These are phyloP conservation scores for Squalus acanthias DNA, from an alignment of 2,797 vertebrate species.

Conservation along the genomic window DNA sequence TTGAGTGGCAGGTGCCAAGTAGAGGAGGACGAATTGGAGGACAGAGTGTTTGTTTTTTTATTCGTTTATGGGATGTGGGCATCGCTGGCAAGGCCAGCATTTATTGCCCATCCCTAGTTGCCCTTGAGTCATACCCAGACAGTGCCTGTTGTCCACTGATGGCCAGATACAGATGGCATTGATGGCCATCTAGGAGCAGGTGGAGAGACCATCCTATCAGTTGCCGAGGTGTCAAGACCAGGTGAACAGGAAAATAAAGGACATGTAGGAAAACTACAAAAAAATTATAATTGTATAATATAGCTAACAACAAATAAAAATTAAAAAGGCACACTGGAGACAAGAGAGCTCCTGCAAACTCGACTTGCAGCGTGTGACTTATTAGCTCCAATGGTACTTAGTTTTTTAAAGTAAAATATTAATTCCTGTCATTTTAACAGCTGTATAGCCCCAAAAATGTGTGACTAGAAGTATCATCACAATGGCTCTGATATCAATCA, in stretches of 20 bases:
- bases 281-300: not conserved
- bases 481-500: not conserved
- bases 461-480: not conserved
- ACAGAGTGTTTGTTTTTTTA: no score
- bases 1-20: not conserved
- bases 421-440: not conserved
- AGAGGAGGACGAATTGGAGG: not conserved
- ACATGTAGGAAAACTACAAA: not conserved
- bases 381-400: not conserved
- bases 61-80: no score
- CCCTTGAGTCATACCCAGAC: no score
- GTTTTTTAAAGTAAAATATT: not conserved
- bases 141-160: no score
- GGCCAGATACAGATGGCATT: no score
- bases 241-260: not conserved
- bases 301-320: not conserved
- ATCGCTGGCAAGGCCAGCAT: no score
- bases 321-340: not conserved
- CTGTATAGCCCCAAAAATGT: not conserved
- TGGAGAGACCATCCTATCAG: not conserved
- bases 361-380: not conserved
- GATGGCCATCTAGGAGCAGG: not conserved
- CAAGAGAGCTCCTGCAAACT: not conserved
- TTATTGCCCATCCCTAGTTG: no score
- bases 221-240: not conserved